Evolutionary conservation across 2,888 invertebrate genomes (phyloP).

Genomic region (Synergus umbraculus): DNA sequence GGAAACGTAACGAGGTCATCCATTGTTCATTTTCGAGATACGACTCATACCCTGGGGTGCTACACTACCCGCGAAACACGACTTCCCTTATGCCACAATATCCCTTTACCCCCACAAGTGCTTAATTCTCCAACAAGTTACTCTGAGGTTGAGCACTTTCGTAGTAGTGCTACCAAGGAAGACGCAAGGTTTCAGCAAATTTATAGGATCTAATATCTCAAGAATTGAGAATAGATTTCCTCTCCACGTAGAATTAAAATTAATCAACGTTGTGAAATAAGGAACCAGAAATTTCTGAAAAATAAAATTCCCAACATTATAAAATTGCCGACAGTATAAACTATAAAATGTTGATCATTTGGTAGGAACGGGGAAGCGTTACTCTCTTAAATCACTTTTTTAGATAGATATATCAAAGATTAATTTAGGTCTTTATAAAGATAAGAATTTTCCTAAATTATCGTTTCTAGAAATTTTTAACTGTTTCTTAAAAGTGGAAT

Average conservation of each 20-base stretch:
- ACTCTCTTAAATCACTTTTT: too few species aligned
- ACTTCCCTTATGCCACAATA: not conserved
- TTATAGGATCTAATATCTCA: not conserved
- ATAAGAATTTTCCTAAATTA: not conserved
- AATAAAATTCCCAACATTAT: too few species aligned
- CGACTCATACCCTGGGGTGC: conserved; percentile 5
- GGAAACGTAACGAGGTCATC: conserved; percentile 53
- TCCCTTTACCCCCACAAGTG: conserved; percentile 19
- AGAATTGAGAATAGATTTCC: not conserved
- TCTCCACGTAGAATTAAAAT: not conserved
- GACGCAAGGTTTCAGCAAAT: conserved; percentile 4
- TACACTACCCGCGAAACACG: conserved; percentile 19
- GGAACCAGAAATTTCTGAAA: too few species aligned
- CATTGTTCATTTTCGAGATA: conserved; percentile 53
- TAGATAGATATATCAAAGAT: too few species aligned
- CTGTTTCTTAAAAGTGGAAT: conserved; percentile 3
- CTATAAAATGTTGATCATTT: too few species aligned
- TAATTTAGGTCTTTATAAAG: too few species aligned
- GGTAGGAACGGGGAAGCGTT: too few species aligned
- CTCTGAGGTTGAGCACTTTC: conserved; percentile 21
- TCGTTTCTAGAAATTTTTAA: not conserved
- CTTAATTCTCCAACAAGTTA: conserved; percentile 27
- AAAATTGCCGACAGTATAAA: too few species aligned
- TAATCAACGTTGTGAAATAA: not conserved
- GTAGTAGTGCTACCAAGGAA: not conserved